Base-by-base conservation (phyloP, 2,113 vertebrate species). In the Circaetus gallicus region DNA sequence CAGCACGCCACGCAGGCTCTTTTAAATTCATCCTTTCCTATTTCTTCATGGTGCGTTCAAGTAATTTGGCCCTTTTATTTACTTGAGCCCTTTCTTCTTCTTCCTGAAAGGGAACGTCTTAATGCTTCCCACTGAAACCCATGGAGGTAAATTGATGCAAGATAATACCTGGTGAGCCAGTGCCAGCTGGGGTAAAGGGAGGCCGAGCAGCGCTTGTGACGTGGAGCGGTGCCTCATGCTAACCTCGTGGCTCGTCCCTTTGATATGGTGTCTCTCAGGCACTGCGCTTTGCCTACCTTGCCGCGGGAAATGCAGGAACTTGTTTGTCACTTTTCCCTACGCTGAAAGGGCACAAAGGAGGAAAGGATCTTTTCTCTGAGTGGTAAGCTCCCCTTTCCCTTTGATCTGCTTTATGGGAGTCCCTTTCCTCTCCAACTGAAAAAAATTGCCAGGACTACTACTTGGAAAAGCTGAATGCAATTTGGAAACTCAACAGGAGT, bases 11-110 rank as follows among this genome's bases (percentile, higher is more conserved):
- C 0, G 0, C 52, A 65, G 58, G 20, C 49, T 59, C 56, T 56
- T 93, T 86, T 59, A 65, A 81, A 65, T 69, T 62, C 47, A 31
- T 31, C 43, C 36, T 91, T 65, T 91, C 78, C 22, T 80, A 45
- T 79, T 86, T 95, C 71, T 92, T 79, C 93, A 93, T 62, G 62
- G n/a, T 52, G 47, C 0, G 0, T 86, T 91, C 66, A 70, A 58
- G 53, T 70, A 85, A 93, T 87, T 85, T 93, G 45, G 22, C 40
- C 84, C 65, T 92, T 96, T 91, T 97, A 89, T 82, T 92, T 82
- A 24, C 70, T 61, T 49, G 31, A 80, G 76, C n/a, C 61, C 34
- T 78, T 92, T 82, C 72, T 76, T 66, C 52, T 69, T 87, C 66
- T 65, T 72, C 69, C 73, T 89, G 81, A 87, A 95, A 91, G 56